Percentiles rank a stretch among this genome's conserved stretches.
These are phyloP conservation scores for Drosophila subsilvestris DNA, from an alignment of 2,888 invertebrate genomes.

Conservation along the genomic window DNA sequence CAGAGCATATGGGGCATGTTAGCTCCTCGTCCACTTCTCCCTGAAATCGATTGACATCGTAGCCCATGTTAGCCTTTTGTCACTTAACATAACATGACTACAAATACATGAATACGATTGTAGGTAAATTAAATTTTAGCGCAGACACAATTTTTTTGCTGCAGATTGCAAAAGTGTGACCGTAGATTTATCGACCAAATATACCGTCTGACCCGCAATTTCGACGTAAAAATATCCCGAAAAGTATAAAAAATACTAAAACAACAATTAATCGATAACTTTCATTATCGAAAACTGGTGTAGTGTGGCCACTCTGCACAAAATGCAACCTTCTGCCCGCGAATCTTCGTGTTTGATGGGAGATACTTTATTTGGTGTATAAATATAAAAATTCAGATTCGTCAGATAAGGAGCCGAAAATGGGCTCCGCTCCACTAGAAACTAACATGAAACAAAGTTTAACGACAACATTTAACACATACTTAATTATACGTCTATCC, in stretches of 20 bases:
- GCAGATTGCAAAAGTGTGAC: slow-evolving; percentile 9
- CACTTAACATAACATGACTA: slow-evolving; percentile 21
- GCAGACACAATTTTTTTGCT: slow-evolving; percentile 56
- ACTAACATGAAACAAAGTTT: slow-evolving; percentile 52
- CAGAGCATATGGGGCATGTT: slow-evolving; percentile 97
- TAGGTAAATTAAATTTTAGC: slow-evolving; percentile 20
- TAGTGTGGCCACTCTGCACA: too few species aligned
- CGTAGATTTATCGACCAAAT: too few species aligned
- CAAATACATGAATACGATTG: background rate
- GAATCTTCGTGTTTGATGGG: too few species aligned
- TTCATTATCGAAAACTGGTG: too few species aligned
- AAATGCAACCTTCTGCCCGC: too few species aligned
- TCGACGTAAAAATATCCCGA: too few species aligned
- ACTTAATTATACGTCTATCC: slow-evolving; percentile 5
- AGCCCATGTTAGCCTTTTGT: slow-evolving; percentile 90
- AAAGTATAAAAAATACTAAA: too few species aligned
- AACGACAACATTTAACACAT: slow-evolving; percentile 54
- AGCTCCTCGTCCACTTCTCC: slow-evolving; percentile 98
- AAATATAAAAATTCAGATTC: slow-evolving; percentile 39
- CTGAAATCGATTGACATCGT: slow-evolving; percentile 96
- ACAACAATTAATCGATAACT: too few species aligned
- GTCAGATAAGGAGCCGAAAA: slow-evolving; percentile 31
- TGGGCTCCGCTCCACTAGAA: slow-evolving; percentile 40
- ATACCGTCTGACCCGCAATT: too few species aligned
- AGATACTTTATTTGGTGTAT: slow-evolving; percentile 3